Evolutionary conservation across 1,140 invertebrate species (phyloP), one percentile per base, ranked within the genome.

Genomic region (Pogonognathellus flavescens): DNA sequence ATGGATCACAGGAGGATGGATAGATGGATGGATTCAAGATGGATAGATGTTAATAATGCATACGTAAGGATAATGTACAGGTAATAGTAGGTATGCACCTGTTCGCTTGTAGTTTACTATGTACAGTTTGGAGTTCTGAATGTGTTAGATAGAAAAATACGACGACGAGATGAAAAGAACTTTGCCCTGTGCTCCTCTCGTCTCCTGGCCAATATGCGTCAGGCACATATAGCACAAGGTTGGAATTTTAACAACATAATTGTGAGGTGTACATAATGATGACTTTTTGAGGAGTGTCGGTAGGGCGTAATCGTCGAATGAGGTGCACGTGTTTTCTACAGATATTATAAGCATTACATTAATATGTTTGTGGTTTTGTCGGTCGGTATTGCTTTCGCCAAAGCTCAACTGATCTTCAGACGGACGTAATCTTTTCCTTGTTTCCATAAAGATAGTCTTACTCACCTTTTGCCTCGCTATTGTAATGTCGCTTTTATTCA

Each of bases 201-300:
- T 57, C 53, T 57, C n/a, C 70, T 76, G 25, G 41, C 70, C 25
- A 50, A 50, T 50, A 76, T 76, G 41, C 14, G 18, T 3, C 70
- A 76, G 70, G 70, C 70, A 76, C 84, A 85, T 87, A 85, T 59
- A 87, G 84, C 84, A 87, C 86, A 80, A 81, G 70, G 84, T 81
- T 83, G 87, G 87, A 86, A 88, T 88, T 84, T 88, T 88, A 88
- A 88, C 87, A 86, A 88, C 87, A 88, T 88, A 88, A 88, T 88
- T 88, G 87, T 86, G 83, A 85, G 83, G 83, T 85, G 83, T 86
- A 88, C 80, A 85, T 86, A 86, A 85, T 86, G 72, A 86, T 86
- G 59, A 81, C 83, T 86, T 84, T 88, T 85, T 53, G 72, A 86
- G 86, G 86, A 86, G 86, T 86, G 85, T 88, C 86, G 84, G 86